A percentile compares a stretch with the other conserved stretches of the same genome.
Evolutionary conservation across 2,113 vertebrate species (phyloP).

Genomic region (Chaetodon auriga): DNA sequence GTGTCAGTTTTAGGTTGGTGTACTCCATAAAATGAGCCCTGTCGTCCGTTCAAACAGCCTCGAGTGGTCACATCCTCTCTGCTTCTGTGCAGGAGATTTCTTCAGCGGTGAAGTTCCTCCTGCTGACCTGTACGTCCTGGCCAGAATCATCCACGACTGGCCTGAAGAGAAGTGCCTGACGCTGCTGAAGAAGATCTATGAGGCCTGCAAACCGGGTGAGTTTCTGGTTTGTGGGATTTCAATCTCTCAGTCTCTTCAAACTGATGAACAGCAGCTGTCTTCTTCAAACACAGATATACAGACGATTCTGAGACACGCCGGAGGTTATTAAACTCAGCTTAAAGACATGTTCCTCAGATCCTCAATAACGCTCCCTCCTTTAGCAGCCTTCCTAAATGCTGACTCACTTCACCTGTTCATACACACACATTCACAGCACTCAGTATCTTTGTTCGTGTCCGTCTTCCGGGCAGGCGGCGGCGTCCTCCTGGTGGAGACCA

Average conservation of each 20-base stretch:
- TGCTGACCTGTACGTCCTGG: conserved; percentile 82
- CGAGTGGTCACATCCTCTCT: neutral
- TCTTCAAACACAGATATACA: too few relatives aligned
- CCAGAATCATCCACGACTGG: conserved; percentile 85
- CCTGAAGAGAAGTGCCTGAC: conserved; percentile 78
- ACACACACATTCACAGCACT: neutral
- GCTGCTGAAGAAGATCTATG: conserved; percentile 79
- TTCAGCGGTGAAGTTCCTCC: conserved; percentile 80
- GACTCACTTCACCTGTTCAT: neutral
- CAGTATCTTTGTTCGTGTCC: neutral
- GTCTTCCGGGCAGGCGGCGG: conserved; percentile 75
- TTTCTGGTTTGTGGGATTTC: neutral
- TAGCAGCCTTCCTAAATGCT: neutral
- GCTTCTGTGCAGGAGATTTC: conserved; percentile 78
- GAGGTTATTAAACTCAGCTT: neutral
- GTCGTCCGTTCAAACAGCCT: too few relatives aligned
- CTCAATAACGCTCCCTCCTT: neutral
- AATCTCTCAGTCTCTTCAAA: too few relatives aligned
- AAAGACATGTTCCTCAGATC: neutral
- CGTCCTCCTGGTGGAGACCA: conserved; percentile 82
- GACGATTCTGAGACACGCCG: too few relatives aligned
- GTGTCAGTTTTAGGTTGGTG: too few relatives aligned
- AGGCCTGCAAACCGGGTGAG: conserved; percentile 77
- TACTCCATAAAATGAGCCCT: too few relatives aligned
- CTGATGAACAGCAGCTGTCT: too few relatives aligned